These are phyloP conservation scores for Synchiropus splendidus DNA, from an alignment of 2,113 vertebrate genomes.

Conservation along the genomic window DNA sequence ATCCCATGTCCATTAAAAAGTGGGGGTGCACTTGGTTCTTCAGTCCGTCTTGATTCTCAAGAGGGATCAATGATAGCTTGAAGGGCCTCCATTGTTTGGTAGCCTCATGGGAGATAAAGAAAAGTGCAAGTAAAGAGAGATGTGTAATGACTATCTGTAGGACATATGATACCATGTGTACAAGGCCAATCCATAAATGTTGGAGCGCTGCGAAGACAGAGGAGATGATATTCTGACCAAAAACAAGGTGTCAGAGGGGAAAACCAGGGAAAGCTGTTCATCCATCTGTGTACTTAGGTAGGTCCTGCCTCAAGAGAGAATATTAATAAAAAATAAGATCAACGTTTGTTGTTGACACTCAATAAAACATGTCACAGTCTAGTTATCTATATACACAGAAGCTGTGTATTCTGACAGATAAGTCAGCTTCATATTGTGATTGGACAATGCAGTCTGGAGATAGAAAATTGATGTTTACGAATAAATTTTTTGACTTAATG, in stretches of 20 bases:
- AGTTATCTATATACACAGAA: too few relatives aligned
- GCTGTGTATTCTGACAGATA: too few relatives aligned
- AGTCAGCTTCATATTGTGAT: too few relatives aligned
- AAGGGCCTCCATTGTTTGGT: conserved; percentile 4
- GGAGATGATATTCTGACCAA: conserved; percentile 13
- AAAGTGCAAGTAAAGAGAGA: conserved; percentile 9
- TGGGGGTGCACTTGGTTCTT: too few relatives aligned
- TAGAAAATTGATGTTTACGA: too few relatives aligned
- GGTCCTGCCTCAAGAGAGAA: conserved; percentile 3
- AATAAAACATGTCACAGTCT: too few relatives aligned
- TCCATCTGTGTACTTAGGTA: conserved; percentile 45
- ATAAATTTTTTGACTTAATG: too few relatives aligned
- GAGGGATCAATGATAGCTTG: conserved; percentile 5
- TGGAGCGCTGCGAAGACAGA: conserved; percentile 14
- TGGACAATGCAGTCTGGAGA: too few relatives aligned
- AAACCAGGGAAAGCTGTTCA: conserved; percentile 47
- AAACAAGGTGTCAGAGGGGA: conserved; percentile 38
- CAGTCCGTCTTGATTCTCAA: too few relatives aligned
- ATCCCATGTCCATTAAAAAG: conserved; percentile 31
- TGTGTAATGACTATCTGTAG: conserved; percentile 16
- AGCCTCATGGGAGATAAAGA: conserved; percentile 40
- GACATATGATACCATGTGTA: conserved; percentile 32
- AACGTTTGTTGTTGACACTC: too few relatives aligned
- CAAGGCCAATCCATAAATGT: conserved; percentile 16
- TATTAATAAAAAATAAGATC: too few relatives aligned